These are phyloP conservation scores for Pitangus sulphuratus DNA, from an alignment of 2,797 vertebrate genomes.

Conservation along the genomic window DNA sequence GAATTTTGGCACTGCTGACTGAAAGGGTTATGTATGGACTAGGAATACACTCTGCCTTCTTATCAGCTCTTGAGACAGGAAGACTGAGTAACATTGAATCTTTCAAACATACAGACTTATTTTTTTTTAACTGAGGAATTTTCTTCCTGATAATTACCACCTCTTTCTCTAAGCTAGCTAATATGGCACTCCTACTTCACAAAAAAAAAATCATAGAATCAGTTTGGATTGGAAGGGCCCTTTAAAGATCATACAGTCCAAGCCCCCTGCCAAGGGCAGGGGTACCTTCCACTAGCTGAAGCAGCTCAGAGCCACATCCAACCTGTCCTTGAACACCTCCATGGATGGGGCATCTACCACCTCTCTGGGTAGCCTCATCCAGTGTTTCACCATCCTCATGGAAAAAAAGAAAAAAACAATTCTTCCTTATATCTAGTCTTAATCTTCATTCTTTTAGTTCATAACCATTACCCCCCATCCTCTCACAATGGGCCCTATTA, in stretches of 20 bases:
- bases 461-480: background rate
- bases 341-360: background rate
- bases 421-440: too few species aligned
- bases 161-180: background rate
- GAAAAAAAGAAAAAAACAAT: too few species aligned
- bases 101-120: fast-evolving
- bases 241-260: background rate
- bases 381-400: fast-evolving
- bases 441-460: background rate
- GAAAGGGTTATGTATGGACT: background rate
- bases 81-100: fast-evolving
- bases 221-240: background rate
- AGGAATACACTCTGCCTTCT: background rate
- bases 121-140: background rate
- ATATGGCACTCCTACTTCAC: background rate
- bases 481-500: background rate
- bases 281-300: background rate
- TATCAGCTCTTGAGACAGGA: background rate
- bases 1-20: background rate
- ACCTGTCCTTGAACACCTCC: background rate
- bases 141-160: background rate
- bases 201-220: background rate
- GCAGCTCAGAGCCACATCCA: background rate
- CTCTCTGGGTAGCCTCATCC: background rate
- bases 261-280: fast-evolving